phyloP scores from a whole-genome alignment of 2,113 vertebrate species.

The Lichenostomus cassidix region DNA sequence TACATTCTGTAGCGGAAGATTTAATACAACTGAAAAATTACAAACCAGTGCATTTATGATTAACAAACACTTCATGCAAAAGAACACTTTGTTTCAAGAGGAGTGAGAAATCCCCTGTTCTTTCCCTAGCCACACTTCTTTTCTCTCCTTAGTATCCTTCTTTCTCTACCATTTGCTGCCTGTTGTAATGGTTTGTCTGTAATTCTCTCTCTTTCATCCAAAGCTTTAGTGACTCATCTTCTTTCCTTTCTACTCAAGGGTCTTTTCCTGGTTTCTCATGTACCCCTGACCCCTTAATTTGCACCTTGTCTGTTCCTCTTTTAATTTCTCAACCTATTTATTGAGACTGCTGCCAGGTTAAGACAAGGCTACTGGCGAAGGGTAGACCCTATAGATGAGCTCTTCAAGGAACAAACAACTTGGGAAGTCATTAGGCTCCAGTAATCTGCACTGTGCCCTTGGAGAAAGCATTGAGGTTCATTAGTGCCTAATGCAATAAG shows the following conservation, averaged over 20 bases:
- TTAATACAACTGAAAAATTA: background rate
- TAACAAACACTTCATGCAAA: background rate
- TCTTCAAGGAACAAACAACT: background rate
- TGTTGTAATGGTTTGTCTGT: background rate
- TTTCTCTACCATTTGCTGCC: background rate
- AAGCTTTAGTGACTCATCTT: background rate
- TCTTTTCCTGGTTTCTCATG: background rate
- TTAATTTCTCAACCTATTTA: background rate
- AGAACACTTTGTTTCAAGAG: background rate
- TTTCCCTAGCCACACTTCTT: background rate
- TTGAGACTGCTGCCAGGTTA: background rate
- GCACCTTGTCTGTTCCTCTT: background rate
- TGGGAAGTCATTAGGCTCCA: background rate
- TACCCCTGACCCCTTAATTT: background rate
- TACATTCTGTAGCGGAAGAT: background rate
- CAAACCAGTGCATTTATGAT: background rate
- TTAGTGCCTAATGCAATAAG: background rate
- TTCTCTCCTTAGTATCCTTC: background rate
- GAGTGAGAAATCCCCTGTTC: background rate
- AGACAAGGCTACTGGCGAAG: background rate
- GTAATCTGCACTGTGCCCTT: background rate
- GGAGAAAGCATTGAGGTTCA: background rate
- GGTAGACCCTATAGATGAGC: background rate
- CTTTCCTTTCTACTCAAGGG: background rate
- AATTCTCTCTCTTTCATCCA: background rate